Base-by-base conservation (phyloP, 2,888 invertebrate species). In the Mystacides longicornis region DNA sequence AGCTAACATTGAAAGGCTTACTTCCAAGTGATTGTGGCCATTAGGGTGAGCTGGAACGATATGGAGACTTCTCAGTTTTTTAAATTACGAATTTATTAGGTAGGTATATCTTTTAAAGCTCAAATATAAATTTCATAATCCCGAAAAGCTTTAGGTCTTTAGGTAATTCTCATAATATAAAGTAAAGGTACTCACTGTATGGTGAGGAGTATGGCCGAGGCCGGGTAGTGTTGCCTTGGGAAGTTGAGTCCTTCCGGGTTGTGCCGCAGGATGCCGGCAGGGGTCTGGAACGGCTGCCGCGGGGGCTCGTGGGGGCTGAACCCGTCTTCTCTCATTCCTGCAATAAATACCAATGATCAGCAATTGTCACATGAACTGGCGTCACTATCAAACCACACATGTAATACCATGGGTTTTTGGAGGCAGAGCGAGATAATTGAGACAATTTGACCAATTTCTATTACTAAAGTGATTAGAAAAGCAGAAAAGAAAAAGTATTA, bases 291-390 rank as follows among this genome's bases (percentile, higher is more conserved):
- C 16, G 37, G 37, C 14, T 37, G 37, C 14, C n/a, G 37, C 3
- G 37, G 16, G 14, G 37, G 16, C 37, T 45, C 22, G 22, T 48
- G 53, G 21, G 48, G 53, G 27, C 54, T 49, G 53, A 53, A 53
- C 2, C 53, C 37, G 16, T 54, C 54, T 18, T 54, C 54, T 42
- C 54, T 20, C 21, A 23, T 21, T 27, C 54, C 54, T 54, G 20
- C 42, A 54, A n/a, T n/a, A n/a, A n/a, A n/a, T n/a, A n/a, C n/a
- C n/a, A n/a, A n/a, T n/a, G n/a, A n/a, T 27, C 27, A 27, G 27
- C 27, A 5, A 27, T 27, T n/a, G n/a, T n/a, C n/a, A n/a, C n/a
- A n/a, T n/a, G n/a, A n/a, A n/a, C n/a, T n/a, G n/a, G n/a, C n/a
- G n/a, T n/a, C n/a, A n/a, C n/a, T n/a, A n/a, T n/a, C n/a, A n/a